Conservation (phyloP, 2,797 vertebrate genomes). For the Sylvia borin region DNA sequence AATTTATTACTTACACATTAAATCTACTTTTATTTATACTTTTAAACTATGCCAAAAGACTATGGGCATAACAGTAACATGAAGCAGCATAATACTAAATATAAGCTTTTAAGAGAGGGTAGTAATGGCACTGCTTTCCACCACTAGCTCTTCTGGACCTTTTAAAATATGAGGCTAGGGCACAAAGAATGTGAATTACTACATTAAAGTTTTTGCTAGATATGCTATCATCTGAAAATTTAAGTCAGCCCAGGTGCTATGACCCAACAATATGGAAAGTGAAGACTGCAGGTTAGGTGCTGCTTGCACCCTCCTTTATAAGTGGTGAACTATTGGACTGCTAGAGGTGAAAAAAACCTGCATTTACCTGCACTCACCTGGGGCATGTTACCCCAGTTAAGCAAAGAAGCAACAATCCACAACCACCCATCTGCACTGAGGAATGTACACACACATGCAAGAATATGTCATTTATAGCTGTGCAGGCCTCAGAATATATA, state of each 20-base stretch:
- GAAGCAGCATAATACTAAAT: not conserved
- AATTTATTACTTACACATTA: slow-evolving; percentile 13
- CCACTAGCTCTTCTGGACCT: not conserved
- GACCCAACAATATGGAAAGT: not conserved
- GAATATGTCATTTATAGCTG: not conserved
- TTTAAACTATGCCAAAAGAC: slow-evolving; percentile 29
- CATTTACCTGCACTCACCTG: not conserved
- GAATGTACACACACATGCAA: not conserved
- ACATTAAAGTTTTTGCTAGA: not conserved
- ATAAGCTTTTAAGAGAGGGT: not conserved
- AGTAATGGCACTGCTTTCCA: not conserved
- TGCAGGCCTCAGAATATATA: not conserved
- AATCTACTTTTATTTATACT: slow-evolving; percentile 39
- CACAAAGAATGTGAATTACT: not conserved
- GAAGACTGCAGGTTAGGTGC: not conserved
- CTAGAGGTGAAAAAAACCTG: not conserved
- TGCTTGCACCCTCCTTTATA: not conserved
- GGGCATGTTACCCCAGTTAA: not conserved
- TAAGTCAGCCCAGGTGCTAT: not conserved
- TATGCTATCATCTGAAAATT: not conserved
- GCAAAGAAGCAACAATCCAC: not conserved
- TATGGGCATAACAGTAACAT: not conserved
- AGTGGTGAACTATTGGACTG: not conserved
- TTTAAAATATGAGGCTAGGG: not conserved
- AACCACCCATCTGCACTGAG: not conserved